Conservation (phyloP, 1,140 invertebrate genomes). For the Calosoma granatense region DNA sequence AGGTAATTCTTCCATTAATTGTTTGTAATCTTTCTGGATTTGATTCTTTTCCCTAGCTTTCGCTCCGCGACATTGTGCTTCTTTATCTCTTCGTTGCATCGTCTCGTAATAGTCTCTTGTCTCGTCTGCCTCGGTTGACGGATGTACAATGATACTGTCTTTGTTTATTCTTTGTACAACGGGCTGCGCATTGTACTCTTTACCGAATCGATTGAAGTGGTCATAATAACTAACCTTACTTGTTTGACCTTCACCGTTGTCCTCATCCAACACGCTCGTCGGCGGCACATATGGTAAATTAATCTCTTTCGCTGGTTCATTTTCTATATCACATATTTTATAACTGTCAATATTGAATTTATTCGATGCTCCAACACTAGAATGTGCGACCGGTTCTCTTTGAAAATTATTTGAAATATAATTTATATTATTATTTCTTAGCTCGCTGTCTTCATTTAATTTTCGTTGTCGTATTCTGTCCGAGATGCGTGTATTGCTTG, state of each 20-base stretch:
- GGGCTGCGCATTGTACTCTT: constrained; percentile 11
- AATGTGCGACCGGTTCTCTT: neutral
- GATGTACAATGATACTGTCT: constrained; percentile 16
- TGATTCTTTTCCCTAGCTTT: constrained; percentile 39
- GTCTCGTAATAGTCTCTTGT: constrained; percentile 22
- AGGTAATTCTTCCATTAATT: constrained; percentile 35
- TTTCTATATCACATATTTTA: neutral
- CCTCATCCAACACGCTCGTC: neutral
- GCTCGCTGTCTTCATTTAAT: neutral
- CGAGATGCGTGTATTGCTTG: neutral
- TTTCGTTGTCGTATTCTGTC: neutral
- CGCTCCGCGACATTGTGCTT: constrained; percentile 34
- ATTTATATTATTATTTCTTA: neutral
- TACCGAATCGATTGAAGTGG: constrained; percentile 16
- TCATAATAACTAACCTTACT: constrained; percentile 12
- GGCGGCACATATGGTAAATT: neutral
- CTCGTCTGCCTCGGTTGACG: constrained; percentile 14
- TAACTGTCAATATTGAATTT: neutral
- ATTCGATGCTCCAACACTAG: neutral
- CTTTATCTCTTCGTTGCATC: constrained; percentile 20
- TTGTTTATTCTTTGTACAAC: constrained; percentile 16
- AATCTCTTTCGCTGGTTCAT: neutral
- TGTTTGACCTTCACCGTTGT: neutral
- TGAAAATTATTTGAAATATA: neutral
- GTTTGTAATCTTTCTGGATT: constrained; percentile 38